Base-by-base conservation (phyloP, 1,140 invertebrate species). In the Leptopilina boulardi region DNA sequence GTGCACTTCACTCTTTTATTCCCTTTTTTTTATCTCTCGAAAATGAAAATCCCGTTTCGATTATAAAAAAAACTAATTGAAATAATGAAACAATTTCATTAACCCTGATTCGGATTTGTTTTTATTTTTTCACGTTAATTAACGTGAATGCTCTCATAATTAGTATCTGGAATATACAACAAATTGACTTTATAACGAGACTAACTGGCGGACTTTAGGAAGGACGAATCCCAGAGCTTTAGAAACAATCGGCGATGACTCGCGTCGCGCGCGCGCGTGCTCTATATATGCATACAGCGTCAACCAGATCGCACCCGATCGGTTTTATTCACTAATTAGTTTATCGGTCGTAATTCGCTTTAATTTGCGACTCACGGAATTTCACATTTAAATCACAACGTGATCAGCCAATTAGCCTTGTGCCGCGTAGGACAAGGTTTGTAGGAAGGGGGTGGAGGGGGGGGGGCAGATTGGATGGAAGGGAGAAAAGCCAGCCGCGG, bases 341-440 rank as follows among this genome's bases (percentile, higher is more conserved):
- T 85, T 80, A 84, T 82, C 82, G 82, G 26, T 72, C 83, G 77
- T 85, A 87, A 85, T 85, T 85, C 83, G 83, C 82, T 82, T 85
- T 85, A 86, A 85, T 86, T 82, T 77, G 79, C 77, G 82, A 83
- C 59, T 86, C 78, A 74, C 80, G 80, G 82, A 83, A 84, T 84
- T 82, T 84, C 76, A 77, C 80, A 86, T 87, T 87, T 88, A 88
- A 88, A 88, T 88, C 82, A 87, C 77, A 82, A 80, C 75, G 83
- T 80, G 84, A 88, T 88, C 84, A 84, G 83, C 87, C 87, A 89
- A 88, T 88, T 88, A 87, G 83, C 75, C 82, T 79, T 75, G 80
- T 66, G 77, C 75, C 23, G 73, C 38, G 21, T 30, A 56, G 47
- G 73, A 73, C 59, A 80, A 70, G 71, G 75, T 66, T 38, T 30